Evolutionary conservation across 2,888 invertebrate species (phyloP), one percentile per base, ranked within the genome.

Genomic region (Tromatobia lineatoria): DNA sequence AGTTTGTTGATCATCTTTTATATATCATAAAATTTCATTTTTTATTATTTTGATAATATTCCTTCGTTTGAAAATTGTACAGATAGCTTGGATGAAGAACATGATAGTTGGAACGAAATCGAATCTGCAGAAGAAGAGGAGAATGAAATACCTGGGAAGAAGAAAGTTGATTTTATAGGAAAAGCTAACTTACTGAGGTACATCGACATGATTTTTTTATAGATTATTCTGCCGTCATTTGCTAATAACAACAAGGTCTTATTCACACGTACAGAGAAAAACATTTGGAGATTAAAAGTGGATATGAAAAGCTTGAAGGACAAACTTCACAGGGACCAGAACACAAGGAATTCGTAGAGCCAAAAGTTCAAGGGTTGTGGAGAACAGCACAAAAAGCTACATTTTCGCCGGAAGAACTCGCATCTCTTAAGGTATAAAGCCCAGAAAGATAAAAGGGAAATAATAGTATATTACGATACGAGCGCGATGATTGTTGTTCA

Each of bases 331-430:
- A 96, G 93, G 98, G 96, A 13, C 97, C 97, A 0, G 96, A 96
- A 80, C 97, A 97, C 90, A 96, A 96, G 91, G 98, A 98, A 91
- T 99, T 99, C 92, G 95, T 97, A 59, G 99, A 99, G 91, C 97
- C 98, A 0, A 97, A 98, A 94, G 98, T 99, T 0, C 97, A 98
- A 93, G 97, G 97, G 0, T 94, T 99, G 42, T 99, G 99, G 99
- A 96, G 96, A 88, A 94, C 97, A 80, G 99, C 98, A 2, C 92
- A 96, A 20, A 95, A 96, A 74, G 96, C 96, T 13, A 97, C 98
- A 92, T 99, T 99, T 93, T 96, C 96, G 25, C 95, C 96, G 0
- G 96, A 97, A 82, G 98, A 99, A 94, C 94, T 99, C 13, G 96
- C 96, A 79, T 98, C 98, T 0, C 94, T 99, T 64, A 97, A 97